phyloP scores from a whole-genome alignment of 2,113 vertebrate genomes.

The Bubo blakistoni region DNA sequence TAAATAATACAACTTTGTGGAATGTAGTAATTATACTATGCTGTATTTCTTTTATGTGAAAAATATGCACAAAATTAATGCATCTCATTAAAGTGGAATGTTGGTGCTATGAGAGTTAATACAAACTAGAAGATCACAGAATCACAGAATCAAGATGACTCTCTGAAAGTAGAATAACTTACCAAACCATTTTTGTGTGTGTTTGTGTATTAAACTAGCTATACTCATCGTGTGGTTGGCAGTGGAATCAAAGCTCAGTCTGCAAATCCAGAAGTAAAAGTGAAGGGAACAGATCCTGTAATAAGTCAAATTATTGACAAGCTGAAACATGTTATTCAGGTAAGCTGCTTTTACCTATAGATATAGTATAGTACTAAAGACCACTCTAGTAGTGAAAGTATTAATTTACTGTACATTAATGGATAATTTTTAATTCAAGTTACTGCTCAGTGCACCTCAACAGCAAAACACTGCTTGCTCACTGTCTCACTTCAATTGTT shows the following conservation, averaged over 20 bases:
- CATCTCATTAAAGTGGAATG: neutral
- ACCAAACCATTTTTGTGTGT: neutral
- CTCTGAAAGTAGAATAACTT: neutral
- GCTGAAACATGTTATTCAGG: conserved; percentile 90
- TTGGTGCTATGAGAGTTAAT: neutral
- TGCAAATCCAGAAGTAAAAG: conserved; percentile 87
- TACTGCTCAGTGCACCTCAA: neutral
- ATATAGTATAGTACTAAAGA: neutral
- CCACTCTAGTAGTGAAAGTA: neutral
- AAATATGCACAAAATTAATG: neutral
- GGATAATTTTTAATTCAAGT: neutral
- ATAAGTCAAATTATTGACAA: conserved; percentile 91
- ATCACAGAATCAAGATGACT: neutral
- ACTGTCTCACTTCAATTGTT: neutral
- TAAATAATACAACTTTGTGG: neutral
- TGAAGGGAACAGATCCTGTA: conserved; percentile 82
- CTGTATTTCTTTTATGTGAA: neutral
- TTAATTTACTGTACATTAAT: neutral
- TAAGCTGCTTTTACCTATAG: conserved; percentile 62
- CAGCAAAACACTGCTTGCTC: neutral
- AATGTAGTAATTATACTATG: neutral
- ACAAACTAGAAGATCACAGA: neutral
- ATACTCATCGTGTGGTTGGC: conserved; percentile 82
- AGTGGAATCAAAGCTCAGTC: conserved; percentile 86
- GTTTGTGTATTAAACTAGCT: conserved; percentile 72